Base-by-base conservation (phyloP, 2,113 vertebrate genomes). In the Seriola dumerili region DNA sequence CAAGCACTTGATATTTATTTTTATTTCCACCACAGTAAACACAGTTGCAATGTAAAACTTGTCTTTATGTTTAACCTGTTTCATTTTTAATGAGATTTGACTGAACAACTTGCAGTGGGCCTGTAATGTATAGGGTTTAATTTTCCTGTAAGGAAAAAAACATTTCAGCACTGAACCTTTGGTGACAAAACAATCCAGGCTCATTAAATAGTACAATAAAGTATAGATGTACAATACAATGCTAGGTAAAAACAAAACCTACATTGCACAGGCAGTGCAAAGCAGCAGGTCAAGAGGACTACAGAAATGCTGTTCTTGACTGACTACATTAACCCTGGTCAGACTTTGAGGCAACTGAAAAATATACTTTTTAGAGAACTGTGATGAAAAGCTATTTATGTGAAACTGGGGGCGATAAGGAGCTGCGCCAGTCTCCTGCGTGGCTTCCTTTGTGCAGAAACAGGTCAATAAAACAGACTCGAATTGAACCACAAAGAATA, bases 81-180 rank as follows among this genome's bases (percentile, higher is more conserved):
- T 65, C 8, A 84, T 73, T 73, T 84, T 81, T 78, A 73, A 84
- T 84, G 64, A 77, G 50, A 25, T 69, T 54, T 32, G 63, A 50
- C 67, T 38, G 25, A 65, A 52, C 52, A 57, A 42, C 32, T 29
- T 21, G 34, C 69, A 59, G 42, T n/a, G 21, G 40, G 25, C 25
- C n/a, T 36, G 2, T 29, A 32, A 54, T 36, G 23, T 38, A 62
- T 38, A 68, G 17, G 34, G 17, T 66, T 66, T 40, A 36, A 55
- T 57, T 76, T 36, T 34, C 36, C 42, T 44, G 23, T 2, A 52
- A 40, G 19, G 4, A 58, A 55, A 54, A 32, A 71, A 66, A 57
- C 46, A 48, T 9, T 40, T 54, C 19, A 34, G 23, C n/a, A 40
- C 3, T 44, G 59, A 36, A 29, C 34, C 50, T 29, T 23, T 4